These are phyloP conservation scores for Drosophila arizonae DNA, from an alignment of 1,140 invertebrate species.

Conservation along the genomic window DNA sequence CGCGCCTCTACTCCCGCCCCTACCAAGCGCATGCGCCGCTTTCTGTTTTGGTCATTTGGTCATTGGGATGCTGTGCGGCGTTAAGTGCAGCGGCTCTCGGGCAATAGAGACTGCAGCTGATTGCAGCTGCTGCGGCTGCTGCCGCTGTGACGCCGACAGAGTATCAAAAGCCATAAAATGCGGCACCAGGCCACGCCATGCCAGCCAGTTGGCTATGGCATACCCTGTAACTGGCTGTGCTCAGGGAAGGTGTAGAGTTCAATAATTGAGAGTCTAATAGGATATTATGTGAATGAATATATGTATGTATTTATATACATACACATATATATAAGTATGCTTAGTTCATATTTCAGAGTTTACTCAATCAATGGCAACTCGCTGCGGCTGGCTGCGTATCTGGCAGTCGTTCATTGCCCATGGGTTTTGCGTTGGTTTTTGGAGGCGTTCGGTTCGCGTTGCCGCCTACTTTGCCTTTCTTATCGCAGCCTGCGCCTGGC, in stretches of 20 bases:
- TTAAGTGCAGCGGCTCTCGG: constrained; percentile 26
- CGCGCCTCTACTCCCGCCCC: not conserved
- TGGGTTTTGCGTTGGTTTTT: not conserved
- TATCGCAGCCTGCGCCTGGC: constrained; percentile 48
- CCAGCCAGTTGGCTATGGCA: not conserved
- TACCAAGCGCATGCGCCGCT: constrained; percentile 6
- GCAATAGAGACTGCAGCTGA: constrained; percentile 3
- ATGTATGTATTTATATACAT: too few relatives aligned
- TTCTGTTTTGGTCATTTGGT: constrained; percentile 27
- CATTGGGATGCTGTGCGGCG: constrained; percentile 24
- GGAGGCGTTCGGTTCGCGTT: constrained; percentile 27
- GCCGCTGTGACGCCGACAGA: not conserved
- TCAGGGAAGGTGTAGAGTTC: not conserved
- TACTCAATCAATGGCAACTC: too few relatives aligned
- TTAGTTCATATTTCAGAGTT: too few relatives aligned
- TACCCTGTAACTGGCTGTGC: constrained; percentile 11
- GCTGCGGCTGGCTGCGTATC: not conserved
- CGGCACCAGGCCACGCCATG: not conserved
- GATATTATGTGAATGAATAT: too few relatives aligned
- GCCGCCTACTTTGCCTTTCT: constrained; percentile 53
- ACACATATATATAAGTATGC: too few relatives aligned
- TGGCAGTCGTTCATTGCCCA: not conserved
- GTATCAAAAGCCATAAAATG: constrained; percentile 27
- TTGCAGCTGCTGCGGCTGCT: constrained; percentile 16
- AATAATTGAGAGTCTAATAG: not conserved